Percentiles rank a stretch among this genome's conserved stretches.
Conservation (phyloP, 2,888 invertebrate genomes). For the Caenorhabditis zanzibari region DNA sequence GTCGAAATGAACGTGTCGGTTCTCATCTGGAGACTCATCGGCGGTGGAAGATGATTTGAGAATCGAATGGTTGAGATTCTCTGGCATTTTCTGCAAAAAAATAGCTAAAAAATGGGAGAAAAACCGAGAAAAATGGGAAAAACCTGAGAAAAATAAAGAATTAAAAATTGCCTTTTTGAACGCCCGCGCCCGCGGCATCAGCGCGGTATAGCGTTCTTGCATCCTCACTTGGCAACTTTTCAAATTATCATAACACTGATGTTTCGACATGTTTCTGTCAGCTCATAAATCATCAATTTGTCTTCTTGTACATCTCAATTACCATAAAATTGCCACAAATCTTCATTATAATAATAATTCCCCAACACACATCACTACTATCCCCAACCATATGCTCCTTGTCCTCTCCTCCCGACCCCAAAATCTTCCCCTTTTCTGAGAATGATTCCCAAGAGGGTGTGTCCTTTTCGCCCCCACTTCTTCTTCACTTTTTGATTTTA, state of each 20-base stretch:
- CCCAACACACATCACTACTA: conserved; percentile 25
- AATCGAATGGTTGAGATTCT: background rate
- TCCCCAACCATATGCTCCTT: conserved; percentile 54
- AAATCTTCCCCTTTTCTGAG: background rate
- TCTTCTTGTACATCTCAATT: conserved; percentile 3
- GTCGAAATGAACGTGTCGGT: background rate
- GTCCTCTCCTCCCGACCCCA: conserved; percentile 1
- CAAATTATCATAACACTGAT: too few relatives aligned
- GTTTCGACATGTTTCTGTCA: too few relatives aligned
- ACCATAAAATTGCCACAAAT: conserved; percentile 27
- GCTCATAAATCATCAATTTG: conserved; percentile 12
- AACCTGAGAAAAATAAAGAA: too few relatives aligned
- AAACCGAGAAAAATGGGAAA: too few relatives aligned
- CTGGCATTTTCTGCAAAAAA: background rate
- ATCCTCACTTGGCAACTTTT: too few relatives aligned
- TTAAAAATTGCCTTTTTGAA: too few relatives aligned
- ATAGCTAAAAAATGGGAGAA: too few relatives aligned
- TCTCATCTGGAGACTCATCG: background rate
- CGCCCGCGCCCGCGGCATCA: too few relatives aligned
- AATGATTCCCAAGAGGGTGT: conserved; percentile 41
- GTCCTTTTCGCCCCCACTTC: conserved; percentile 58
- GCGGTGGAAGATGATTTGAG: background rate
- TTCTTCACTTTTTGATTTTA: conserved; percentile 62
- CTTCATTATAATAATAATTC: conserved; percentile 55
- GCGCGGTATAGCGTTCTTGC: too few relatives aligned